Evolutionary conservation across 2,888 invertebrate genomes (phyloP).

Genomic region (Limnephilus lunatus): DNA sequence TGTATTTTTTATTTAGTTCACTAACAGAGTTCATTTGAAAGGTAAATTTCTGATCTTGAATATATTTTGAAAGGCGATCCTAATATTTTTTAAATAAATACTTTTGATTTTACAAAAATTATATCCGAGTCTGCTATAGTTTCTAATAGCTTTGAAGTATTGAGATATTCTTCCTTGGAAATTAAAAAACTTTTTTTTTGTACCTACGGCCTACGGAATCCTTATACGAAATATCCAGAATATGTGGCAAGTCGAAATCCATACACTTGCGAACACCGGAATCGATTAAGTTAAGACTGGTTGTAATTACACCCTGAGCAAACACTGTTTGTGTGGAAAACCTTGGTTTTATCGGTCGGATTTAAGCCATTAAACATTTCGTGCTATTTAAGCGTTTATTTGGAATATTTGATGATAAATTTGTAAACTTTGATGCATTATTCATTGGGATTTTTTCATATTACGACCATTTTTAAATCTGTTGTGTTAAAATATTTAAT

Average conservation of each 20-base stretch:
- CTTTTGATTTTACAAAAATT: too few relatives aligned
- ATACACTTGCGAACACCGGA: slow-evolving; percentile 59
- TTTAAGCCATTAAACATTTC: slow-evolving; percentile 61
- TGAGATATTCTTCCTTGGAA: neutral
- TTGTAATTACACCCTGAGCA: slow-evolving; percentile 65
- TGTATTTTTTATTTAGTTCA: too few relatives aligned
- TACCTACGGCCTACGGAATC: too few relatives aligned
- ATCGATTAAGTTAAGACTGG: slow-evolving; percentile 55
- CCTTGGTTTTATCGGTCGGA: slow-evolving; percentile 51
- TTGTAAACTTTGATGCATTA: slow-evolving; percentile 2
- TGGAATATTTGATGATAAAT: slow-evolving; percentile 37
- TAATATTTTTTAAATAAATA: too few relatives aligned
- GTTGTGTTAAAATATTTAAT: too few relatives aligned
- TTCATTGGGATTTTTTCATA: too few relatives aligned
- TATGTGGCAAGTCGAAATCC: slow-evolving; percentile 36
- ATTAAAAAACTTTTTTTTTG: neutral
- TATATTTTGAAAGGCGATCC: too few relatives aligned
- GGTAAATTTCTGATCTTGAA: too few relatives aligned
- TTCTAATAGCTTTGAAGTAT: too few relatives aligned
- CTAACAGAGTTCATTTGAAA: too few relatives aligned
- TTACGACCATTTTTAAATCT: too few relatives aligned
- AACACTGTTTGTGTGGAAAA: slow-evolving; percentile 60
- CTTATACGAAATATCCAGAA: neutral
- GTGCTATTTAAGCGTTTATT: slow-evolving; percentile 18
- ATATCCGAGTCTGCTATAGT: too few relatives aligned